Conservation (phyloP, 2,888 invertebrate species). For the Tenthredo scrophulariae region DNA sequence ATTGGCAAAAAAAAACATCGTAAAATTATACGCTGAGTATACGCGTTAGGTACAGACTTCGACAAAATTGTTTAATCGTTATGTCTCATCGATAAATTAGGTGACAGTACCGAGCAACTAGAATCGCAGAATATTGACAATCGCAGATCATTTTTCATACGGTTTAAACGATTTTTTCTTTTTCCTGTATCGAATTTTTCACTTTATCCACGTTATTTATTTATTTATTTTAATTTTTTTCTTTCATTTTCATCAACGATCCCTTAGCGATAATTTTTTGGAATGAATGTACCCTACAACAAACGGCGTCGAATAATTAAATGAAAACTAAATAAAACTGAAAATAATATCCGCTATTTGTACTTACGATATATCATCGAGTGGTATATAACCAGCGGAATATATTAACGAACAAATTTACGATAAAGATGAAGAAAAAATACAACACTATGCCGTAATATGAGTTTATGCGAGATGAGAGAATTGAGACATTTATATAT, state of each 20-base stretch:
- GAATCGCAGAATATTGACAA: neutral
- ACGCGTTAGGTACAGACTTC: neutral
- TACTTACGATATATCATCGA: neutral
- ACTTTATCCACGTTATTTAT: neutral
- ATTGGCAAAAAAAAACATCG: neutral
- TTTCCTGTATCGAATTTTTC: neutral
- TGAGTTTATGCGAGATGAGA: neutral
- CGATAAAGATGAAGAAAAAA: neutral
- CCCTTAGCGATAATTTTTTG: neutral
- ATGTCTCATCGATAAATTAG: neutral
- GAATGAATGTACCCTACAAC: neutral
- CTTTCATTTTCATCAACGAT: neutral
- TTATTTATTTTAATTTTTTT: neutral
- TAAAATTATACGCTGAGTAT: neutral
- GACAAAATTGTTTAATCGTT: neutral
- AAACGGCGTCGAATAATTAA: neutral
- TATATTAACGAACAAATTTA: slow-evolving; percentile 33
- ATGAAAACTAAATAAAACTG: neutral
- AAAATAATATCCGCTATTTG: neutral
- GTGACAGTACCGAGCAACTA: neutral
- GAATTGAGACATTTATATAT: slow-evolving; percentile 18
- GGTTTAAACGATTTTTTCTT: neutral
- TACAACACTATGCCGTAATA: neutral
- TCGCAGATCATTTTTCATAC: neutral
- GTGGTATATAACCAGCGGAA: neutral